Percentiles rank a stretch among this genome's conserved stretches.
Conservation (phyloP, 2,113 vertebrate genomes). For the Gasterosteus nipponicus region DNA sequence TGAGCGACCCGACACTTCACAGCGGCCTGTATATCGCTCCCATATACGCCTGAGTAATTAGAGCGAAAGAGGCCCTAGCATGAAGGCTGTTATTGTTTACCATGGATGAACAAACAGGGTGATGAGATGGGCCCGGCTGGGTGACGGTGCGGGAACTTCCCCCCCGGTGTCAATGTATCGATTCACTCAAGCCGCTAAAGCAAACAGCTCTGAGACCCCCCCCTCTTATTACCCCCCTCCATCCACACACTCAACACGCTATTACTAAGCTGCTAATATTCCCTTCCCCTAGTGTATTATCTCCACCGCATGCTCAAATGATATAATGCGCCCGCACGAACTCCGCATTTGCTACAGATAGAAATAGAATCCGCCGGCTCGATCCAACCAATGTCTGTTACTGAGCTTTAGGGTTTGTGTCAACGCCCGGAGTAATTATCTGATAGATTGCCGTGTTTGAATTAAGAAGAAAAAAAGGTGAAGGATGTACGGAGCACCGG, state of each 20-base stretch:
- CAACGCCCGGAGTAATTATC: slow-evolving; percentile 59
- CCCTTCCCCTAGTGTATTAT: slow-evolving; percentile 4
- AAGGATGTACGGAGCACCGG: slow-evolving; percentile 27
- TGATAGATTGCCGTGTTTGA: slow-evolving; percentile 36
- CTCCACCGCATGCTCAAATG: neutral
- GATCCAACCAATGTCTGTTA: slow-evolving; percentile 25
- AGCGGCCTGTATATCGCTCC: slow-evolving; percentile 35
- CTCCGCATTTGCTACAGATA: slow-evolving; percentile 8
- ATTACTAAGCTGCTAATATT: slow-evolving; percentile 54
- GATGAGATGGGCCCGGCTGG: slow-evolving; percentile 71
- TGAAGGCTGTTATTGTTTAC: slow-evolving; percentile 73
- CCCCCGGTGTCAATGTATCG: slow-evolving; percentile 60
- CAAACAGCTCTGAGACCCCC: slow-evolving; percentile 42
- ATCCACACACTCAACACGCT: slow-evolving; percentile 37
- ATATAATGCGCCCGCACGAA: slow-evolving; percentile 4
- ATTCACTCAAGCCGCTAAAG: slow-evolving; percentile 63
- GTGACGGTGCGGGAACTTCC: slow-evolving; percentile 57
- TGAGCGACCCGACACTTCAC: slow-evolving; percentile 15
- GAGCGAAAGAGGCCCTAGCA: slow-evolving; percentile 42
- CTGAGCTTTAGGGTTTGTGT: slow-evolving; percentile 35
- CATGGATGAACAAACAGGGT: slow-evolving; percentile 68
- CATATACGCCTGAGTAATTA: slow-evolving; percentile 56
- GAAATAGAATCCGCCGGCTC: slow-evolving; percentile 34
- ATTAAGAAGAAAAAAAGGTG: slow-evolving; percentile 37
- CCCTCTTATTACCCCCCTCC: neutral